Conservation (phyloP, 2,797 vertebrate species). For the Oreochromis grahami region DNA sequence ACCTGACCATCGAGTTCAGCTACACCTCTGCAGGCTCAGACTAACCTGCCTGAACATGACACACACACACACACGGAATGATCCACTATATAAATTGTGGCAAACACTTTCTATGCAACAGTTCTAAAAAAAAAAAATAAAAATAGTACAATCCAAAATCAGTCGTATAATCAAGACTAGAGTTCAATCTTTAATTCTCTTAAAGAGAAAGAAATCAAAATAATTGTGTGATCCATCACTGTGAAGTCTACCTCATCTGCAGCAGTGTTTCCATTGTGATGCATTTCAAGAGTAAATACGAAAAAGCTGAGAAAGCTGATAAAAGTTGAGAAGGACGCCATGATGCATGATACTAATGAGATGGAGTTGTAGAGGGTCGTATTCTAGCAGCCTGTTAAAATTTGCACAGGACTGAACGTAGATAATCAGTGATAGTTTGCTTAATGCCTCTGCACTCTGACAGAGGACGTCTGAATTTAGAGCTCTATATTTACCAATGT, state of each 20-base stretch:
- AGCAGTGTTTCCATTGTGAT: neutral
- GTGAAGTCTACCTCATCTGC: neutral
- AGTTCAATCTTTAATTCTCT: neutral
- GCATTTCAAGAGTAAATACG: neutral
- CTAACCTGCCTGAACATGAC: slow-evolving; percentile 27
- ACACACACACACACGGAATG: neutral
- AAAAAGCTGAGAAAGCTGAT: neutral
- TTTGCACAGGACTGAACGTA: neutral
- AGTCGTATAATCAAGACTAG: neutral
- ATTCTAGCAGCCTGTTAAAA: neutral
- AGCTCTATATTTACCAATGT: neutral
- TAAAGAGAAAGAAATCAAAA: neutral
- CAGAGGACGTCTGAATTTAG: neutral
- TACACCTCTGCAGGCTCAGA: slow-evolving; percentile 27
- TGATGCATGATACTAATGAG: neutral
- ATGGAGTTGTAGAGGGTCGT: neutral
- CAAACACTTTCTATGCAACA: neutral
- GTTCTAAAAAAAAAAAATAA: neutral
- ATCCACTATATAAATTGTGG: neutral
- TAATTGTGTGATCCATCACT: neutral
- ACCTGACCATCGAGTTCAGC: slow-evolving; percentile 53
- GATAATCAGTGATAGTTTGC: neutral
- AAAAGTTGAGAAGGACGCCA: neutral
- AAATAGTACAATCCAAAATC: neutral
- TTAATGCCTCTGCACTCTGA: neutral